A percentile compares a stretch with the other conserved stretches of the same genome.
Evolutionary conservation across 2,888 invertebrate genomes (phyloP).

Genomic region (Anodontia alba): DNA sequence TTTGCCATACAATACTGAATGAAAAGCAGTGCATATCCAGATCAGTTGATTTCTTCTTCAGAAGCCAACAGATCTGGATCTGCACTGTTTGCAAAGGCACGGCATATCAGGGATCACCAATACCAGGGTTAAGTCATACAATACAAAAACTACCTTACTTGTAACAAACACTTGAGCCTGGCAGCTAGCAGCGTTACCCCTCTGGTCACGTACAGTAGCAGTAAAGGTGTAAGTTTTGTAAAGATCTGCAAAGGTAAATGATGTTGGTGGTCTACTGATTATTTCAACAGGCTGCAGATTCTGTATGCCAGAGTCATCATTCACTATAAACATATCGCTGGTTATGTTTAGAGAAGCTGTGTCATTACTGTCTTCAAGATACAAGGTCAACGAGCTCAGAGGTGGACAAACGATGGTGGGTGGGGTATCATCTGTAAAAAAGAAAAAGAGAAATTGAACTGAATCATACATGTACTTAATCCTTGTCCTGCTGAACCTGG

Average conservation of each 20-base stretch:
- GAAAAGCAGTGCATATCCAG: too few species aligned
- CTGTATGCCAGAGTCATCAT: constrained; percentile 39
- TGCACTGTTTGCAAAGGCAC: too few species aligned
- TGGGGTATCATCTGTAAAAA: constrained; percentile 68
- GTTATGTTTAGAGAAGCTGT: neutral
- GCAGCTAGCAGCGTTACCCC: constrained; percentile 34
- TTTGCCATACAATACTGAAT: too few species aligned
- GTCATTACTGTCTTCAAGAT: constrained; percentile 20
- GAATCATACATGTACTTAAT: too few species aligned
- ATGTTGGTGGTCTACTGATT: neutral
- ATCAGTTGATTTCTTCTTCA: too few species aligned
- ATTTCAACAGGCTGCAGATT: constrained; percentile 13
- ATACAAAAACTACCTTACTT: constrained; percentile 43
- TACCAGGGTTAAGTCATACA: too few species aligned
- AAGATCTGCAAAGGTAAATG: constrained; percentile 26
- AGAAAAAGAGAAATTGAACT: neutral
- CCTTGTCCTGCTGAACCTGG: too few species aligned
- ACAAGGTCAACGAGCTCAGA: neutral
- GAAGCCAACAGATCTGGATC: too few species aligned
- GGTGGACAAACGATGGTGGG: constrained; percentile 64
- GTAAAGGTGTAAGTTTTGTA: constrained; percentile 45
- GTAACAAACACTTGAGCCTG: constrained; percentile 45
- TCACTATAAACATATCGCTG: constrained; percentile 16
- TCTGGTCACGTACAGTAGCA: constrained; percentile 22
- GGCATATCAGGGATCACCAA: too few species aligned